phyloP scores from a whole-genome alignment of 2,113 vertebrate species.

The Cynoglossus semilaevis region DNA sequence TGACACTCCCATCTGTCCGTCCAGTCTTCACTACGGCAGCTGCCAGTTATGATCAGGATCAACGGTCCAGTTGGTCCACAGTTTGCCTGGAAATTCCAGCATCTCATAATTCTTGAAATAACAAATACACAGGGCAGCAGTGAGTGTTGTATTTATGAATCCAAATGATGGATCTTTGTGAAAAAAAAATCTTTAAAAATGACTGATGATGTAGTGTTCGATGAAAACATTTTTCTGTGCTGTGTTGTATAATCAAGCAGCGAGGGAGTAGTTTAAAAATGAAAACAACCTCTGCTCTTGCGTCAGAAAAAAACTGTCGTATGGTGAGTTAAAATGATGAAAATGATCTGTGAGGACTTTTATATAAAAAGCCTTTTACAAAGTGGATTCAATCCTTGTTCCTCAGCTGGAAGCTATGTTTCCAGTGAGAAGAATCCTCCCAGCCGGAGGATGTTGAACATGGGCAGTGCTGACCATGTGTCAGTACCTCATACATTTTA shows the following conservation, averaged over 20 bases:
- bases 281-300: no score
- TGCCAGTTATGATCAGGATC: conserved; percentile 47
- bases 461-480: neutral
- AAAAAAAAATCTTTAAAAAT: no score
- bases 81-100: conserved; percentile 18
- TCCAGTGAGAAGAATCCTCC: neutral
- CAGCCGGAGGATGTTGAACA: no score
- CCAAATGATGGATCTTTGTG: neutral
- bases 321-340: no score
- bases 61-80: conserved; percentile 34
- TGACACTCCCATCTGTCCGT: conserved; percentile 30
- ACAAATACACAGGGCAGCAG: no score
- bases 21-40: conserved; percentile 13
- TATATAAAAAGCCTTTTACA: neutral
- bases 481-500: neutral
- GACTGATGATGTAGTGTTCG: no score
- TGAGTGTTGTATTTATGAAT: conserved; percentile 23
- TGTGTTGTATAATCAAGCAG: no score
- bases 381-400: neutral
- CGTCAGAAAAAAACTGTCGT: no score
- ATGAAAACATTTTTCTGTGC: no score
- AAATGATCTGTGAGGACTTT: no score
- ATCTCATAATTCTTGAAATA: neutral
- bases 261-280: no score
- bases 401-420: neutral